Evolutionary conservation across 2,888 invertebrate genomes (phyloP), one percentile per base, ranked within the genome.

Genomic region (Gymnoscelis rufifasciata): DNA sequence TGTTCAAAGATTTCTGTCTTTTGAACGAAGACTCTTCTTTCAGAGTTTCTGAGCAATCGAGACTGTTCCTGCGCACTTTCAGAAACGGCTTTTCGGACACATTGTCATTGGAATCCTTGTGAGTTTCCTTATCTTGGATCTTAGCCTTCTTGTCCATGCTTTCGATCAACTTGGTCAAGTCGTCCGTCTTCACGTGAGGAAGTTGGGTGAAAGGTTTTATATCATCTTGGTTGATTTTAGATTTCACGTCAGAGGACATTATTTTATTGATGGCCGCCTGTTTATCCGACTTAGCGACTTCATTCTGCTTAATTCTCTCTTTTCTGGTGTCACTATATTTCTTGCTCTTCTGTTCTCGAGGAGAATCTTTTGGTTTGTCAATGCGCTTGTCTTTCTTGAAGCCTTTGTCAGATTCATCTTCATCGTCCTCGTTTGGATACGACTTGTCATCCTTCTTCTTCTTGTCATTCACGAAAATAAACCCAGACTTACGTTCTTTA

Each of bases 191-290:
- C 1, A 88, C 86, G 58, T 88, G 86, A 4, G 88, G 89, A 43
- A 87, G 62, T 62, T 88, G 88, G 33, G 88, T 89, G 43, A 89
- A 88, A 1, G 89, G 89, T 65, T 88, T 89, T 26, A 88, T 88
- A 53, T 88, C 83, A 58, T 83, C 83, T 61, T 83, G 86, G 11
- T 54, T 57, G 7, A 78, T 63, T 62, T 83, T 88, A 1, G 63
- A 61, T 72, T 78, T 88, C 36, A 63, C 69, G 44, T 84, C 86
- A 38, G 78, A 65, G 30, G 75, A 74, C 64, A 78, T 73, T 14
- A 78, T 75, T 72, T 80, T 86, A 54, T 66, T 82, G 38, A 82
- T 74, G 13, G 62, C 74, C 4, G 78, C 68, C 58, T 79, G 83
- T 54, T 86, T 86, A 12, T 87, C 84, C n/a, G 73, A 66, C 62